These are phyloP conservation scores for Microtus richardsoni DNA, from an alignment of 2,113 vertebrate genomes.

Conservation along the genomic window DNA sequence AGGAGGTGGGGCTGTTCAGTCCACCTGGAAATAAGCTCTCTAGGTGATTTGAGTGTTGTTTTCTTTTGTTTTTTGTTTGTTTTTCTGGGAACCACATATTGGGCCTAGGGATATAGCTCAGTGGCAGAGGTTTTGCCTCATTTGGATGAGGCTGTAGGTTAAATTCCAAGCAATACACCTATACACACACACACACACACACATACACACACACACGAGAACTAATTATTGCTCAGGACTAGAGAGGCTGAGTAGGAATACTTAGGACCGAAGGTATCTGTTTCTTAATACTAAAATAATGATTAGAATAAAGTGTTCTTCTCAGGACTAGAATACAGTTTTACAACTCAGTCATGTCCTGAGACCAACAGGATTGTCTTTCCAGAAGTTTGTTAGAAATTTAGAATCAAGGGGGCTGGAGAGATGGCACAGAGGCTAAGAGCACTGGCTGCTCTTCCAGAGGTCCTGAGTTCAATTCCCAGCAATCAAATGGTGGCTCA, in stretches of 20 bases:
- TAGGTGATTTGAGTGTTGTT: slow-evolving; percentile 2
- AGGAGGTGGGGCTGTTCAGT: background rate
- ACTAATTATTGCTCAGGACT: background rate
- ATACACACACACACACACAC: background rate
- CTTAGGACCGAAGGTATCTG: background rate
- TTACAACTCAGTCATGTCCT: background rate
- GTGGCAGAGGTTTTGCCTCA: background rate
- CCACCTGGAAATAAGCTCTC: background rate
- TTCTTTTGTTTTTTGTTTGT: background rate
- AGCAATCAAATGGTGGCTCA: too few relatives aligned
- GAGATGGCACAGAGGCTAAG: too few relatives aligned
- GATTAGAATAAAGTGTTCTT: background rate
- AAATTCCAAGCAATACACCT: background rate
- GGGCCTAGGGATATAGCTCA: background rate
- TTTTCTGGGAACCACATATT: background rate
- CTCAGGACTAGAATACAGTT: background rate
- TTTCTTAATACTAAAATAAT: slow-evolving; percentile 11
- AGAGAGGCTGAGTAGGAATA: slow-evolving; percentile 20
- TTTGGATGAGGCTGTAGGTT: background rate
- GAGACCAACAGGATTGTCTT: background rate
- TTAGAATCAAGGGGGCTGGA: background rate
- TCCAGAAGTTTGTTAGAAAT: background rate
- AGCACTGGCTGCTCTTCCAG: too few relatives aligned
- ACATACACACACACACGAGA: background rate
- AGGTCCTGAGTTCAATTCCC: too few relatives aligned